A percentile compares a stretch with the other conserved stretches of the same genome.
Conservation (phyloP, 1,140 invertebrate species). For the Cryptotermes secundus region DNA sequence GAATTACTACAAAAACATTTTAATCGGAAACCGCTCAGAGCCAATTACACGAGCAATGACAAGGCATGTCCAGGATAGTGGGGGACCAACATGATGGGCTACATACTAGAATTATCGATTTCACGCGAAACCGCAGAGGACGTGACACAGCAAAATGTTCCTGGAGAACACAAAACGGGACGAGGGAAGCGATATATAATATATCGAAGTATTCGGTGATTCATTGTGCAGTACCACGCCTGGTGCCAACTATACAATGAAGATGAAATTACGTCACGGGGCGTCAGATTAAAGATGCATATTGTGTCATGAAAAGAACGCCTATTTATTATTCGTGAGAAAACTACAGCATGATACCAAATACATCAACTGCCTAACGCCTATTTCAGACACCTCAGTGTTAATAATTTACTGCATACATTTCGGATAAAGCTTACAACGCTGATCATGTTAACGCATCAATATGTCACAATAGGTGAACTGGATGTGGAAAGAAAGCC, state of each 20-base stretch:
- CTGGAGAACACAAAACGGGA: neutral
- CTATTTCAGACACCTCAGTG: too few relatives aligned
- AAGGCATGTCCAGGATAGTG: neutral
- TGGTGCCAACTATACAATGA: constrained; percentile 4
- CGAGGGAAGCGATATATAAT: neutral
- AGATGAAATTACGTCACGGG: neutral
- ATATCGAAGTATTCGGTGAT: neutral
- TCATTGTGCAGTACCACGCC: neutral
- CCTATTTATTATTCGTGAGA: neutral
- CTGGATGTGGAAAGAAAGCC: too few relatives aligned
- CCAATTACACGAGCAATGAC: neutral
- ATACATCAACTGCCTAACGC: too few relatives aligned
- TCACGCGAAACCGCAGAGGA: neutral
- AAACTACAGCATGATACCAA: neutral
- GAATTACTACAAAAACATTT: neutral
- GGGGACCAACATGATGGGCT: neutral
- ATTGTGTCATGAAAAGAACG: neutral
- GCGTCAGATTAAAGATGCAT: neutral
- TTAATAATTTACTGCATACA: too few relatives aligned
- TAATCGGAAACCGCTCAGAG: neutral
- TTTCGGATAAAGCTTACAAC: too few relatives aligned
- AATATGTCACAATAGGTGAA: too few relatives aligned
- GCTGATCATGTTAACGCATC: too few relatives aligned
- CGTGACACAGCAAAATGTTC: constrained; percentile 7
- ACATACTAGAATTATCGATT: constrained; percentile 14